Conservation (phyloP, 2,797 vertebrate species). For the Sardinella longiceps region DNA sequence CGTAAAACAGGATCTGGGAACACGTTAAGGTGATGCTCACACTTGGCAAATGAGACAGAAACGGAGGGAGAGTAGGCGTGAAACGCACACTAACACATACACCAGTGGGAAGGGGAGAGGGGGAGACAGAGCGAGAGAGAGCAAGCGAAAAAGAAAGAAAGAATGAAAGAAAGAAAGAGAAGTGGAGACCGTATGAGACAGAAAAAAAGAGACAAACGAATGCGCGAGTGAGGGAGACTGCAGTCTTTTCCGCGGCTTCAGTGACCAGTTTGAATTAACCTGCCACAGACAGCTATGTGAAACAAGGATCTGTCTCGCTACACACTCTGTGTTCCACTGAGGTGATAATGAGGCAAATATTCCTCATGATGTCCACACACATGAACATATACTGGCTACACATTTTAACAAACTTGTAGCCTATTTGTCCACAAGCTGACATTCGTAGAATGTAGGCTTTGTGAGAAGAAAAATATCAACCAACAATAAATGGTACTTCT, state of each 20-base stretch:
- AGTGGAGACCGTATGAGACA: slow-evolving; percentile 35
- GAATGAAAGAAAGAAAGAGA: slow-evolving; percentile 57
- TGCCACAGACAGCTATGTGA: slow-evolving; percentile 65
- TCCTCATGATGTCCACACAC: too few species aligned
- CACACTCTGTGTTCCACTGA: background rate
- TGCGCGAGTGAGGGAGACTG: slow-evolving; percentile 9
- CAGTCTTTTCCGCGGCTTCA: slow-evolving; percentile 2
- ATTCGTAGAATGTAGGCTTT: too few species aligned
- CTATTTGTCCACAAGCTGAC: too few species aligned
- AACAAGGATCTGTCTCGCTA: slow-evolving; percentile 34
- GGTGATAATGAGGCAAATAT: too few species aligned
- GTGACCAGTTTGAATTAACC: slow-evolving; percentile 55
- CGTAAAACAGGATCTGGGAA: slow-evolving; percentile 34
- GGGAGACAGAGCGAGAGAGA: slow-evolving; percentile 26
- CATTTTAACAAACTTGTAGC: too few species aligned
- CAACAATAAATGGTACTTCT: background rate
- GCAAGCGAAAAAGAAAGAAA: slow-evolving; percentile 8
- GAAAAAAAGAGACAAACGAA: slow-evolving; percentile 17
- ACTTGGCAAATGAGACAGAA: slow-evolving; percentile 35
- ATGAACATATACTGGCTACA: too few species aligned
- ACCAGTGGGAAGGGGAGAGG: slow-evolving; percentile 59
- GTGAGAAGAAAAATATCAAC: too few species aligned
- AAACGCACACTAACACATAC: slow-evolving; percentile 33
- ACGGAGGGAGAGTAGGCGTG: slow-evolving; percentile 32
- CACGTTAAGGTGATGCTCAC: slow-evolving; percentile 21